Evolutionary conservation across 2,888 invertebrate species (phyloP).

Genomic region (Pristionchus maxplancki): DNA sequence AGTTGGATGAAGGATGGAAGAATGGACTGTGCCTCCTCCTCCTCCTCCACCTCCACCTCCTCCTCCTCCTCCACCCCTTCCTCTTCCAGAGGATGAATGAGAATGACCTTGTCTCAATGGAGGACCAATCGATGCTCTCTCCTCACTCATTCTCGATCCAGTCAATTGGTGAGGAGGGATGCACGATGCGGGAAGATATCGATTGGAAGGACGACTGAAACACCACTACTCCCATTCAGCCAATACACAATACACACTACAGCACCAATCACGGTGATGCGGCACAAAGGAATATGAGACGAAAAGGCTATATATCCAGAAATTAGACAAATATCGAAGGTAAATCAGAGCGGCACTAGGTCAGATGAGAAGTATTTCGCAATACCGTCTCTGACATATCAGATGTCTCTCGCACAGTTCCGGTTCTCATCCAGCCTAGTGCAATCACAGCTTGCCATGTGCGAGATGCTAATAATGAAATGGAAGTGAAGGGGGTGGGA

Average conservation of each 20-base stretch:
- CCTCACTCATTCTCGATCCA: background rate
- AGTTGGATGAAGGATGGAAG: background rate
- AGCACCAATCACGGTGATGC: background rate
- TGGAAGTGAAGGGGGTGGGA: too few species aligned
- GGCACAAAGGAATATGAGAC: background rate
- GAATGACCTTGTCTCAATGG: background rate
- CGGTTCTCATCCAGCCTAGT: too few species aligned
- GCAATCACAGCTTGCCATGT: background rate
- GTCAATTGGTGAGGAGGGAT: background rate
- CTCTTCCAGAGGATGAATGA: background rate
- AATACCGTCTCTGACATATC: too few species aligned
- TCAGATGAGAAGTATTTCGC: too few species aligned
- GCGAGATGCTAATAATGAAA: too few species aligned
- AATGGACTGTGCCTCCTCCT: background rate
- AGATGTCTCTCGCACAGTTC: too few species aligned
- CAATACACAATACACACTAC: background rate
- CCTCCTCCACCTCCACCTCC: background rate
- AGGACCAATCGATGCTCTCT: background rate
- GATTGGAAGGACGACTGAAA: background rate
- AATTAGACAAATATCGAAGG: background rate
- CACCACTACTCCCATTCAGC: background rate
- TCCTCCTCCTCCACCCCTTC: background rate
- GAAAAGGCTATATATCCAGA: too few species aligned
- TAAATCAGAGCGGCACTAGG: too few species aligned
- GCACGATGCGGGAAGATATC: slow-evolving; percentile 1